phyloP scores from a whole-genome alignment of 1,140 invertebrate genomes.

The Heliconius hermathena region DNA sequence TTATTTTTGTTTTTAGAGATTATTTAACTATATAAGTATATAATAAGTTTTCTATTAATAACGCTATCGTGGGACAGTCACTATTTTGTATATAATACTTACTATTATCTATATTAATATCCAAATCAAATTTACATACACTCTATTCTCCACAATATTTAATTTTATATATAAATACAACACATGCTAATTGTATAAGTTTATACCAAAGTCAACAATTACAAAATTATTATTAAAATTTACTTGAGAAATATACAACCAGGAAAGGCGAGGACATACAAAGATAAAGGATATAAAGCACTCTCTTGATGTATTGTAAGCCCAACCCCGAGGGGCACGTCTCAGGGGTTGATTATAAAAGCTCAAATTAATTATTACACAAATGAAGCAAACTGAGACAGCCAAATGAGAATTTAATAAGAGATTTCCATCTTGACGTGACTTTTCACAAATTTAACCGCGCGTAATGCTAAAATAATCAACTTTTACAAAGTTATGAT shows the following conservation, averaged over 20 bases:
- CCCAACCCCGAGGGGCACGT: not conserved
- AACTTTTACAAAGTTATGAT: not conserved
- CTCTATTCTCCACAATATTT: too few relatives aligned
- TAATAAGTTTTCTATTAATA: too few relatives aligned
- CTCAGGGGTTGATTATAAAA: constrained; percentile 19
- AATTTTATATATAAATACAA: too few relatives aligned
- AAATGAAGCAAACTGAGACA: constrained; percentile 13
- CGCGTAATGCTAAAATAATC: not conserved
- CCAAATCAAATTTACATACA: too few relatives aligned
- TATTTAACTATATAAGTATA: too few relatives aligned
- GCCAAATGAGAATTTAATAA: not conserved
- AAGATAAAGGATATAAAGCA: not conserved
- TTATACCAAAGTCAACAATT: not conserved
- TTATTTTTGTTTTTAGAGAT: too few relatives aligned
- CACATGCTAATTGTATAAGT: too few relatives aligned
- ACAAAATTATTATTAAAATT: not conserved
- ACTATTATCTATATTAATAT: too few relatives aligned
- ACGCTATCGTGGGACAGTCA: too few relatives aligned
- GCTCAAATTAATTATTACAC: constrained; percentile 28
- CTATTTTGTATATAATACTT: too few relatives aligned
- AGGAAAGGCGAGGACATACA: not conserved
- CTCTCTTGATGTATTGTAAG: not conserved
- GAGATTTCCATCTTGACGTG: not conserved
- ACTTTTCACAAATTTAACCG: not conserved
- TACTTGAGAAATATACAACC: not conserved